Percentiles rank a stretch among this genome's conserved stretches.
Evolutionary conservation across 2,113 vertebrate genomes (phyloP).

Genomic region (Erythrolamprus reginae): DNA sequence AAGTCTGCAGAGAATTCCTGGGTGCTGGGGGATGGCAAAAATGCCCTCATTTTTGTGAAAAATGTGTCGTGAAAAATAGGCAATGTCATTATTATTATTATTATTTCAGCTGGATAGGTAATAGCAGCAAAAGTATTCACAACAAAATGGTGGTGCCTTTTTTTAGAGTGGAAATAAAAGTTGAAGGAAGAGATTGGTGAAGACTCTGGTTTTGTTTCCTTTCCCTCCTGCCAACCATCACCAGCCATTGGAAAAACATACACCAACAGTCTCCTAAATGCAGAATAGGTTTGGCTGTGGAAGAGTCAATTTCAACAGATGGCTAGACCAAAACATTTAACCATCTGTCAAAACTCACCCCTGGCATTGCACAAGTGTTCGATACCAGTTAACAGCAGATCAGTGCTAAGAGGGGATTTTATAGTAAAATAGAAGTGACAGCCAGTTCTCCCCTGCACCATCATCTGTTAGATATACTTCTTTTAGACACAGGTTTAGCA

Average conservation of each 20-base stretch:
- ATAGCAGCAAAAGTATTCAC: not conserved
- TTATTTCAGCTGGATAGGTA: not conserved
- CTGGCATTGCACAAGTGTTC: not conserved
- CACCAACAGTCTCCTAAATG: not conserved
- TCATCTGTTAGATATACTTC: not conserved
- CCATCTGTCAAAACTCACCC: not conserved
- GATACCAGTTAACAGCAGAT: not conserved
- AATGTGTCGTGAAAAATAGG: no score
- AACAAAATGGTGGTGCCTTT: not conserved
- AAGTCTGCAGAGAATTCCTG: no score
- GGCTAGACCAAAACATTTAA: not conserved
- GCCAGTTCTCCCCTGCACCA: not conserved
- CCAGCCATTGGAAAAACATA: not conserved
- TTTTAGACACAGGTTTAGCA: not conserved
- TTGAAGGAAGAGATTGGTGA: not conserved
- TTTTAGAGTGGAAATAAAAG: not conserved
- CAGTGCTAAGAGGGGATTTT: not conserved
- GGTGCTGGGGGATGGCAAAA: no score
- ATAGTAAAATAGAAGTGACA: not conserved
- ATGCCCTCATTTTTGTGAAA: no score
- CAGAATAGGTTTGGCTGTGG: not conserved
- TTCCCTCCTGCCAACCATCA: not conserved
- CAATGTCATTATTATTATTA: not conserved
- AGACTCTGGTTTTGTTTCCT: not conserved
- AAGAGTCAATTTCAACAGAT: not conserved